These are phyloP conservation scores for Rhegmatorhina hoffmannsi DNA, from an alignment of 2,113 vertebrate species.

Conservation along the genomic window DNA sequence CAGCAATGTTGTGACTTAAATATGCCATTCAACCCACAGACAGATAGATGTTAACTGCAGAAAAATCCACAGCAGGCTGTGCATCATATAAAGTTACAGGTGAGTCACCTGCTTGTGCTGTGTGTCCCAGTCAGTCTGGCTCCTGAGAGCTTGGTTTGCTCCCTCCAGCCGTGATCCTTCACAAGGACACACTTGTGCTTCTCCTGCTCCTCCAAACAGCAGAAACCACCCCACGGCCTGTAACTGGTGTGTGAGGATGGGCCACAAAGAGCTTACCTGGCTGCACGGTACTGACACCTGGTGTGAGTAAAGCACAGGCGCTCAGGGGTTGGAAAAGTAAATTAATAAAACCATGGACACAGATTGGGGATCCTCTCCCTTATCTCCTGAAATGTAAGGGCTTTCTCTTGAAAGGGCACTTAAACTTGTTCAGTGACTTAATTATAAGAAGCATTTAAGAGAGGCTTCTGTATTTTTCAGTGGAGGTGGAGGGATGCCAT, in stretches of 20 bases:
- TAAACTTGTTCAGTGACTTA: background rate
- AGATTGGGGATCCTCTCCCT: background rate
- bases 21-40: background rate
- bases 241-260: background rate
- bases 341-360: accelerated
- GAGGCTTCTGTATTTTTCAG: background rate
- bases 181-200: background rate
- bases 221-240: background rate
- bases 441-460: background rate
- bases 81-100: background rate
- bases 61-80: background rate
- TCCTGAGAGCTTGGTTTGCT: background rate
- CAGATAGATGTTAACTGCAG: background rate
- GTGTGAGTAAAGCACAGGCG: background rate
- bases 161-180: background rate
- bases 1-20: background rate
- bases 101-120: background rate
- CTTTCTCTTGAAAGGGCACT: background rate
- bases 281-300: background rate
- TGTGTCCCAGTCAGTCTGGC: background rate
- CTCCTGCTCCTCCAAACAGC: background rate
- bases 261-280: background rate
- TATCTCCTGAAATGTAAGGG: background rate
- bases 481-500: background rate
- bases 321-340: accelerated